These are phyloP conservation scores for Adrianichthys oophorus DNA, from an alignment of 2,797 vertebrate species.

Conservation along the genomic window DNA sequence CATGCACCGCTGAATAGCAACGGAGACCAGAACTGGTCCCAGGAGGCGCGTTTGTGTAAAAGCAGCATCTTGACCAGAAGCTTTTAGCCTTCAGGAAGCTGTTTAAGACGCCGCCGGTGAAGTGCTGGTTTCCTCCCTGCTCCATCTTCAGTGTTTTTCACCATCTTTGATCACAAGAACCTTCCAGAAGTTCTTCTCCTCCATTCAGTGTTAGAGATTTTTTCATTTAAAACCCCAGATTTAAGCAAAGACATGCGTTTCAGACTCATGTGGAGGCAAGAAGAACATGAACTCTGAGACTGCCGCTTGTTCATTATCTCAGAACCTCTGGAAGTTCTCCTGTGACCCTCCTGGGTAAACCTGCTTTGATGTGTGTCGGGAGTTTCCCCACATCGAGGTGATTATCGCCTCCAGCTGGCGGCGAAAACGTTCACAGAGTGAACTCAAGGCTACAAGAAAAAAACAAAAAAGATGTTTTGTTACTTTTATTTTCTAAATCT, in stretches of 20 bases:
- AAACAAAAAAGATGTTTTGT: conserved; percentile 3
- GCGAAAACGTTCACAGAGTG: background rate
- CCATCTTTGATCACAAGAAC: background rate
- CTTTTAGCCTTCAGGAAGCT: conserved; percentile 47
- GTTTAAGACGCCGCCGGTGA: conserved; percentile 29
- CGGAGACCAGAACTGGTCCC: conserved; percentile 55
- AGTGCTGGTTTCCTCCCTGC: conserved; percentile 8
- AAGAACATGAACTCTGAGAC: background rate
- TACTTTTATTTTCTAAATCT: background rate
- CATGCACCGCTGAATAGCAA: conserved; percentile 42
- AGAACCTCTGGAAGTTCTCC: background rate
- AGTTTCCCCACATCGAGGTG: conserved; percentile 31
- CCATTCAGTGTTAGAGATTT: background rate
- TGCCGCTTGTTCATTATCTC: conserved; percentile 1
- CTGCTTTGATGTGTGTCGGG: conserved; percentile 20
- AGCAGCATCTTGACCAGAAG: conserved; percentile 47
- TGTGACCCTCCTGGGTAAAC: background rate
- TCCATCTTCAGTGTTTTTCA: conserved; percentile 15
- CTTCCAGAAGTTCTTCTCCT: background rate
- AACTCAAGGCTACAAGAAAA: background rate
- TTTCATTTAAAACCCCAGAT: background rate
- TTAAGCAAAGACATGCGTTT: too few relatives aligned
- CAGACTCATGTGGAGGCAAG: background rate
- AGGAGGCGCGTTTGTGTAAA: conserved; percentile 40
- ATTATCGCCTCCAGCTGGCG: conserved; percentile 14